phyloP scores from a whole-genome alignment of 2,888 invertebrate genomes.

The Megastigmus dorsalis region DNA sequence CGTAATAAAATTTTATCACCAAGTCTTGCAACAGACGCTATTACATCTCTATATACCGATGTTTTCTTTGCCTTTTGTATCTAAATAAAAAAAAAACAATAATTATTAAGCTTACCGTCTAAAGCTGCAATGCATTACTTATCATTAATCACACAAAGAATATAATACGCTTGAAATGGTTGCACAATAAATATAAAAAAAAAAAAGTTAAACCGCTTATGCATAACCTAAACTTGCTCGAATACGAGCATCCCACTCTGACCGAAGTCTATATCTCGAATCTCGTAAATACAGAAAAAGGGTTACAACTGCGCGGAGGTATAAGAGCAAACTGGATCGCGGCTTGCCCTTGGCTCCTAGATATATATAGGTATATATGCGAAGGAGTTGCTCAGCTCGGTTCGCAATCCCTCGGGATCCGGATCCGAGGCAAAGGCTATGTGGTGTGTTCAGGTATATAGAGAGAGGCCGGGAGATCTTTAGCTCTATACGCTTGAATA shows the following conservation, averaged over 20 bases:
- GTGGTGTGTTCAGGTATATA: neutral
- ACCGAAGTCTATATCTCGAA: neutral
- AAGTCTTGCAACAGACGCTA: too few species aligned
- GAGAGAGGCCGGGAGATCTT: neutral
- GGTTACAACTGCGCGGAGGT: neutral
- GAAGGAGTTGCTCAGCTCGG: neutral
- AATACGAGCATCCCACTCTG: neutral
- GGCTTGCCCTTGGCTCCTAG: neutral
- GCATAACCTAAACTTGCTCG: too few species aligned
- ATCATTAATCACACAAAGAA: neutral
- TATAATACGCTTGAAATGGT: neutral
- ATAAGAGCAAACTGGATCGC: too few species aligned
- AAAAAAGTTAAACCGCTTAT: too few species aligned
- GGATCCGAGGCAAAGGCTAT: neutral
- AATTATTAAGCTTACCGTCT: too few species aligned
- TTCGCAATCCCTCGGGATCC: neutral
- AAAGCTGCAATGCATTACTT: neutral
- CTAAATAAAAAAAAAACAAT: too few species aligned
- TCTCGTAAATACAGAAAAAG: neutral
- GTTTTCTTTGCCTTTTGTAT: too few species aligned
- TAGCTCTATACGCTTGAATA: constrained; percentile 20
- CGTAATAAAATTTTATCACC: too few species aligned
- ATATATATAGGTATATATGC: neutral
- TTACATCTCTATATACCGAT: too few species aligned
- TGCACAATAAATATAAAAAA: neutral